Percentiles rank a stretch among this genome's conserved stretches.
phyloP scores from a whole-genome alignment of 2,888 invertebrate genomes.

The Leptinotarsa haldemani region DNA sequence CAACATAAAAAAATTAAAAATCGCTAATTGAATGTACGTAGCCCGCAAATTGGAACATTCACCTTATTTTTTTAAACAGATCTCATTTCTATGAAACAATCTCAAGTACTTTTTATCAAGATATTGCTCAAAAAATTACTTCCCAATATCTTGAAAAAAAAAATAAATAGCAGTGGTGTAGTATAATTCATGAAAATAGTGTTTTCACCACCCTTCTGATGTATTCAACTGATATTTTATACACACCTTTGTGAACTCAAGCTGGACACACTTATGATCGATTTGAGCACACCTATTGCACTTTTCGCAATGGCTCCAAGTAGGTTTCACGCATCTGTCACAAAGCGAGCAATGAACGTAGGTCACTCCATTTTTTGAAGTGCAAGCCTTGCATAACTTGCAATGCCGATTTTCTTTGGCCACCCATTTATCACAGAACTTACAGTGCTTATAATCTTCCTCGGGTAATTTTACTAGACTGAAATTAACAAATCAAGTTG shows the following conservation, averaged over 20 bases:
- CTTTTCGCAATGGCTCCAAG: slow-evolving; percentile 80
- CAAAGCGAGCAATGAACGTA: slow-evolving; percentile 78
- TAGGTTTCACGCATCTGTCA: slow-evolving; percentile 84
- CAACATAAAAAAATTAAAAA: no score
- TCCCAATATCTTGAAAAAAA: no score
- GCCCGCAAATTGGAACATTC: no score
- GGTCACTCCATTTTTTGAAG: slow-evolving; percentile 79
- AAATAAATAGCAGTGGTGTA: no score
- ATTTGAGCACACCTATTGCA: slow-evolving; percentile 76
- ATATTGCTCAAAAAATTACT: no score
- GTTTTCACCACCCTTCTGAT: background rate
- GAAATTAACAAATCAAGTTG: slow-evolving; percentile 25
- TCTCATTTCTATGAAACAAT: no score
- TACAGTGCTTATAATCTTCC: slow-evolving; percentile 78
- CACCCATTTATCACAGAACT: slow-evolving; percentile 78
- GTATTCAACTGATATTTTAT: slow-evolving; percentile 16
- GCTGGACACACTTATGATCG: slow-evolving; percentile 69
- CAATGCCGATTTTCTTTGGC: slow-evolving; percentile 80
- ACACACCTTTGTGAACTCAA: slow-evolving; percentile 58
- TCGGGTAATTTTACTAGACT: slow-evolving; percentile 65
- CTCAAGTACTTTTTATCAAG: no score
- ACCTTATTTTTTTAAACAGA: no score
- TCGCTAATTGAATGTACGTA: no score
- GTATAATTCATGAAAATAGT: no score
- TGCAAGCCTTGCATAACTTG: slow-evolving; percentile 75